Evolutionary conservation across 2,797 vertebrate species (phyloP), one percentile per base, ranked within the genome.

Genomic region (Sebastes elongatus): DNA sequence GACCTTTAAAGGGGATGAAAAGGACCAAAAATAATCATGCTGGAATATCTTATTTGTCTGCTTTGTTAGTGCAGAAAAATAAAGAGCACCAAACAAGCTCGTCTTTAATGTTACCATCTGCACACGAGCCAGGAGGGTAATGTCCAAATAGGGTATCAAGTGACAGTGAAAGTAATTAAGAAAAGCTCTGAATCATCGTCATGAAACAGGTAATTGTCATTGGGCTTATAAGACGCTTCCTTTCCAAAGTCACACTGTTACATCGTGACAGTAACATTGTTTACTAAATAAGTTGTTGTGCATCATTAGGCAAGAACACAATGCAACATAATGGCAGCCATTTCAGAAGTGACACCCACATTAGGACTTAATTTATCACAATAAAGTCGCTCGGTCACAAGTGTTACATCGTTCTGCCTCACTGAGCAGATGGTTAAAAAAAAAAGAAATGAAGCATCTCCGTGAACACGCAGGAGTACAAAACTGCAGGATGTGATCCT

Each of bases 311-410:
- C 86, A 14, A 22, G 30, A 76, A 82, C 72, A 88, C 86, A 80
- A 86, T 65, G 71, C 32, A n/a, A 25, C 63, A 68, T 86, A 91
- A 91, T 82, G 76, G 71, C 74, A 60, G 81, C 80, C 82, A 84
- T 92, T 87, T 85, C 61, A 80, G 71, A 72, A 64, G 14, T 76
- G 89, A 81, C 86, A 86, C 67, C 60, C 85, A 81, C 87, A 90
- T 89, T 82, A 84, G 68, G 69, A 73, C 69, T 78, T 87, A 6
- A 91, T 93, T 89, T 52, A 87, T 91, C 90, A 85, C 56, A 59
- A 80, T 84, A 60, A 87, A 80, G 68, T 42, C 4, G 9, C 61
- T 73, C 38, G 75, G 82, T 87, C 76, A 82, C 55, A 63, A 53
- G 60, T 23, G 46, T 80, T 59, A 1, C 57, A 63, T 56, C 4